Conservation (phyloP, 2,797 vertebrate species). For the Melanotaenia nigrans region DNA sequence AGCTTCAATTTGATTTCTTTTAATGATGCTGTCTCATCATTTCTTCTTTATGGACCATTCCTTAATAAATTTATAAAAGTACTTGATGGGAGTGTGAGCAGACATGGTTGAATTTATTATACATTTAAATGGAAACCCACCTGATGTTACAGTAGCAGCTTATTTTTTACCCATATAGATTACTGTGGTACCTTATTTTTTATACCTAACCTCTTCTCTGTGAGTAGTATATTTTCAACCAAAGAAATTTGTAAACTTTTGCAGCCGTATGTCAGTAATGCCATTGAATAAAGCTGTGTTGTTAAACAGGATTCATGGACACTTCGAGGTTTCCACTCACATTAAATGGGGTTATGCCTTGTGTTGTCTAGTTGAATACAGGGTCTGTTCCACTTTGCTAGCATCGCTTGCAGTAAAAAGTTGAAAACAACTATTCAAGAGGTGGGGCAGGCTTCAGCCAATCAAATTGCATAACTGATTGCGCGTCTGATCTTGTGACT, state of each 20-base stretch:
- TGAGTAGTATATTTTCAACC: no score
- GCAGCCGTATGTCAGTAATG: no score
- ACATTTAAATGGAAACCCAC: background rate
- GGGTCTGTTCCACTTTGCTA: no score
- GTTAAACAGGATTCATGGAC: no score
- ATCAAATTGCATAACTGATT: background rate
- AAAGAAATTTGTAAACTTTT: no score
- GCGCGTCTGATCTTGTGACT: background rate
- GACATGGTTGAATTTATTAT: background rate
- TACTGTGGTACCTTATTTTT: background rate
- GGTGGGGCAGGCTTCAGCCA: background rate
- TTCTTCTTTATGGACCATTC: background rate
- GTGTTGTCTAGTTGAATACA: no score
- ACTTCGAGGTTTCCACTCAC: no score
- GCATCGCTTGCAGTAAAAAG: no score
- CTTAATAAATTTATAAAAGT: background rate
- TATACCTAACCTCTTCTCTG: background rate
- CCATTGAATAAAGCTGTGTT: no score
- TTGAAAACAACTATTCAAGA: background rate
- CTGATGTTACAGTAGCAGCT: background rate
- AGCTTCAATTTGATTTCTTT: background rate
- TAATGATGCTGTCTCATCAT: background rate
- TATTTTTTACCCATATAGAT: background rate
- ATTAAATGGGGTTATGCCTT: no score
- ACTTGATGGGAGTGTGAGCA: no score